Evolutionary conservation across 2,113 vertebrate genomes (phyloP).

Genomic region (Grantiella picta): DNA sequence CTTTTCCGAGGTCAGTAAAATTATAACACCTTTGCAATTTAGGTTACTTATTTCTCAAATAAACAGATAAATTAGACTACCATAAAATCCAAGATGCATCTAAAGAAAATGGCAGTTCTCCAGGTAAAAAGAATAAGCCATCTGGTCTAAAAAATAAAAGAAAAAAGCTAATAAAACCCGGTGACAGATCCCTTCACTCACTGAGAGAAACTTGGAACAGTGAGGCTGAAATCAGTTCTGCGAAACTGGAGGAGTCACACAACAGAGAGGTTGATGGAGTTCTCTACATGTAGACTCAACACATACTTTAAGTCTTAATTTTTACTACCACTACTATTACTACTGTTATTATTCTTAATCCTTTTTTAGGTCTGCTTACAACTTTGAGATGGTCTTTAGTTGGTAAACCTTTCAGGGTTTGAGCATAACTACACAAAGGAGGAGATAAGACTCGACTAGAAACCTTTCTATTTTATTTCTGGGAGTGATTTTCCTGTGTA

Average conservation of each 20-base stretch:
- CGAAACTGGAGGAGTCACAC: neutral
- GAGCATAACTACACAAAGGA: neutral
- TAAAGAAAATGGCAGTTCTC: conserved; percentile 55
- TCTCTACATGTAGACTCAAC: neutral
- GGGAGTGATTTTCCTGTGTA: neutral
- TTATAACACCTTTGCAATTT: neutral
- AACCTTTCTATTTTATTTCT: neutral
- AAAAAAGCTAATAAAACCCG: conserved; percentile 34
- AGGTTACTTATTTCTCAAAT: conserved; percentile 23
- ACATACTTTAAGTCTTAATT: neutral
- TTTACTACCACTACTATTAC: neutral
- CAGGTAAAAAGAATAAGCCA: conserved; percentile 55
- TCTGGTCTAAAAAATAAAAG: conserved; percentile 17
- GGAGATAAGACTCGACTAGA: neutral
- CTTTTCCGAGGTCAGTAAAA: neutral
- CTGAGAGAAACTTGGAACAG: conserved; percentile 40
- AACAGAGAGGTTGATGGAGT: neutral
- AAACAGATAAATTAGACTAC: conserved; percentile 31
- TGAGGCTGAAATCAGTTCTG: neutral
- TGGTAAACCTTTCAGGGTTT: neutral
- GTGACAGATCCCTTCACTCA: conserved; percentile 47
- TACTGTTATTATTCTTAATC: neutral
- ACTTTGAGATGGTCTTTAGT: neutral
- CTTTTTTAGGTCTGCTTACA: neutral
- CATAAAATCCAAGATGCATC: neutral